A percentile compares a stretch with the other conserved stretches of the same genome.
Evolutionary conservation across 2,888 invertebrate genomes (phyloP).

Genomic region (Oscheius onirici): DNA sequence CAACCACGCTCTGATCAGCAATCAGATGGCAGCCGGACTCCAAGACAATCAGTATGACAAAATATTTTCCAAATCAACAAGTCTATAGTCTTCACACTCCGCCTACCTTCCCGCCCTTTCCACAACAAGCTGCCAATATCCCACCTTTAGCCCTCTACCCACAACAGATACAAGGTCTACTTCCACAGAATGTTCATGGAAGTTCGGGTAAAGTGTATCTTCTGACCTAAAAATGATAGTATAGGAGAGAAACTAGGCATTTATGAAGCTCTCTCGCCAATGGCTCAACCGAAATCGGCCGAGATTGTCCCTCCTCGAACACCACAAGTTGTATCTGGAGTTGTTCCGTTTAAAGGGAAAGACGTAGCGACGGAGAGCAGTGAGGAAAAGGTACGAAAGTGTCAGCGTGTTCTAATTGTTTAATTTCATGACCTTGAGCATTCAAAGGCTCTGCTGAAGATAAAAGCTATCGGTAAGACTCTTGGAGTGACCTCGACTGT

Average conservation of each 20-base stretch:
- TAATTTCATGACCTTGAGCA: slow-evolving; percentile 20
- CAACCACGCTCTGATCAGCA: slow-evolving; percentile 46
- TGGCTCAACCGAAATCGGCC: slow-evolving; percentile 2
- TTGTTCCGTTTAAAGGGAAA: neutral
- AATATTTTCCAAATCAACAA: neutral
- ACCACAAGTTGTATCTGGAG: slow-evolving; percentile 11
- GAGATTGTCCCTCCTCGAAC: slow-evolving; percentile 3
- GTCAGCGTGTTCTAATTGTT: too few relatives aligned
- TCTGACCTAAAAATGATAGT: neutral
- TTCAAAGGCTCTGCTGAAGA: slow-evolving; percentile 14
- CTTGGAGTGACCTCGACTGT: neutral
- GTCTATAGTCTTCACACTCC: slow-evolving; percentile 6
- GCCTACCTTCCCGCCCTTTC: neutral
- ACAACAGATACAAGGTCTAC: slow-evolving; percentile 11
- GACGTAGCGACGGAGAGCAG: too few relatives aligned
- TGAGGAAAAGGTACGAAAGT: too few relatives aligned
- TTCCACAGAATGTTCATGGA: slow-evolving; percentile 6
- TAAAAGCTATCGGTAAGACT: slow-evolving; percentile 10
- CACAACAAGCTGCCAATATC: slow-evolving; percentile 5
- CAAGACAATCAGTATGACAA: slow-evolving; percentile 20
- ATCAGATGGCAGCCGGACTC: slow-evolving; percentile 33
- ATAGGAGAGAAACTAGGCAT: slow-evolving; percentile 23
- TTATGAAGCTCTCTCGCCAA: slow-evolving; percentile 8
- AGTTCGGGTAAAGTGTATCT: slow-evolving; percentile 16
- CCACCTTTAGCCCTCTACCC: slow-evolving; percentile 5